Evolutionary conservation across 1,140 invertebrate species (phyloP), one percentile per base, ranked within the genome.

Genomic region (Acyrthosiphon pisum): DNA sequence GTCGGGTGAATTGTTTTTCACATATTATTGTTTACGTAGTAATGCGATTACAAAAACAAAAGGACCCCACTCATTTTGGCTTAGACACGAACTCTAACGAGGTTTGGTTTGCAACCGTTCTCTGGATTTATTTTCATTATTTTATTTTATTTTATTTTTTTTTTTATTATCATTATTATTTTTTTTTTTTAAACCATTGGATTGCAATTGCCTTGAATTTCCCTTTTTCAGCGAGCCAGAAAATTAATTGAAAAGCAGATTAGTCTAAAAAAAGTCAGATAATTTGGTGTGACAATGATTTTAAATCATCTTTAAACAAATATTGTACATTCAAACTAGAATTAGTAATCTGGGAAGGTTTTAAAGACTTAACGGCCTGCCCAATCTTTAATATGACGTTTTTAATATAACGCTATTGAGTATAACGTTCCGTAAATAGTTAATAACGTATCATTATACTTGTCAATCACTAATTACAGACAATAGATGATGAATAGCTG

Each of bases 191-290:
- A 8, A 50, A 81, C 44, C 30, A 91, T 92, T 44, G 76, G 6
- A 84, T 41, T 93, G 4, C 81, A 44, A 93, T 93, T 86, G 81
- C 91, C 35, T 86, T 41, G 91, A 86, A 14, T 93, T 86, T 53
- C n/a, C 81, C 18, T 50, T 53, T 86, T 37, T 2, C 48, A 86
- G 11, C 7, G 48, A 86, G 48, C 91, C 81, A 83, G 81, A 93
- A 93, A 93, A 93, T 86, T 83, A 92, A 92, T 37, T 84, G n/a
- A 92, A 76, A 91, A 92, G 22, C 23, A 50, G 68, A 92, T 92
- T 92, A 83, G 22, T 3, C 8, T 22, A 26, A 90, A 91, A n/a
- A 91, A 76, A 46, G 81, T 20, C 26, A 48, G 26, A 68, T 91
- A 48, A 91, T 76, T 81, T 91, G 35, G 26, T 91, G 14, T n/a